Evolutionary conservation across 2,113 vertebrate species (phyloP).

Genomic region (Dryoscopus gambensis): DNA sequence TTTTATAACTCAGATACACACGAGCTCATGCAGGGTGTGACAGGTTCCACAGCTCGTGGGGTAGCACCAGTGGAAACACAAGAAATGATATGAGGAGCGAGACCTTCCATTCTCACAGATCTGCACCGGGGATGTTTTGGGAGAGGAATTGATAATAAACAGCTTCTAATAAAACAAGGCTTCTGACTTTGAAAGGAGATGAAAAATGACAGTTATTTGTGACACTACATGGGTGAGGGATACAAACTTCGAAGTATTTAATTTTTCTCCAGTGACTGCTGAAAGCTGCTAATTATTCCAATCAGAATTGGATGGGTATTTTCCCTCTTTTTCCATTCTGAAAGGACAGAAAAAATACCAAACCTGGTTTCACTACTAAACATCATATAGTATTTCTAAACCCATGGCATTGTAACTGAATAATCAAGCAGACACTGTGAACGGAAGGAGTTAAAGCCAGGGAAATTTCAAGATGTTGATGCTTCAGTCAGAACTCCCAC

Average conservation of each 20-base stretch:
- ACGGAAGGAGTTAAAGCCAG: background rate
- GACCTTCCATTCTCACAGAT: background rate
- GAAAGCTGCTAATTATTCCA: background rate
- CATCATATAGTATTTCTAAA: background rate
- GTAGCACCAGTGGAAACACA: background rate
- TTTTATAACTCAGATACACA: background rate
- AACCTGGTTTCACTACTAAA: background rate
- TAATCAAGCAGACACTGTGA: background rate
- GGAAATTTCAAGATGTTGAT: background rate
- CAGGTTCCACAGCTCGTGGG: background rate
- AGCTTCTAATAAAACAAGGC: background rate
- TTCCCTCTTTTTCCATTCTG: background rate
- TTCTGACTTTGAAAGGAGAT: background rate
- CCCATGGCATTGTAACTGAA: background rate
- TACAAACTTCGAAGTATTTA: background rate
- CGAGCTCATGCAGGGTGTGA: background rate
- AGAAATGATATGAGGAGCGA: fast-evolving
- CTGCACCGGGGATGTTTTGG: background rate
- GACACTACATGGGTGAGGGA: background rate
- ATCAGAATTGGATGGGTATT: background rate
- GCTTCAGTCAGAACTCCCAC: background rate
- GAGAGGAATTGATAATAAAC: background rate
- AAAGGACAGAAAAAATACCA: background rate
- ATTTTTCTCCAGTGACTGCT: background rate
- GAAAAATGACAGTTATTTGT: background rate